phyloP scores from a whole-genome alignment of 1,140 invertebrate species.

The Cotesia chilonis region DNA sequence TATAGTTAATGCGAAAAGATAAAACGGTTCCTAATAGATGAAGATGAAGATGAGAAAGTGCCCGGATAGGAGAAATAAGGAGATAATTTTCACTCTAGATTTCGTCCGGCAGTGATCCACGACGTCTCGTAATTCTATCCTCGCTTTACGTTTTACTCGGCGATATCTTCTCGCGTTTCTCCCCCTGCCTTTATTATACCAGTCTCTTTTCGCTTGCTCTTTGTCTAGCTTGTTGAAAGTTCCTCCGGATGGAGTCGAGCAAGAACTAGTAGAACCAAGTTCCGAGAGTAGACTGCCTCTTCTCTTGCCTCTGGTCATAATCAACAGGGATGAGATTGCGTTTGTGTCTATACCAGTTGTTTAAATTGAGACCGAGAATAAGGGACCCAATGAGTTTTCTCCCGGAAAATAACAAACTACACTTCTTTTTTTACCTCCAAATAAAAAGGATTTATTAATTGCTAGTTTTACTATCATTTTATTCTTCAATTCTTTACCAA shows the following conservation, averaged over 20 bases:
- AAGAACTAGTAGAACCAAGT: background rate
- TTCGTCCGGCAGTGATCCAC: conserved; percentile 32
- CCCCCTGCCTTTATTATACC: conserved; percentile 21
- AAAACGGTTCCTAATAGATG: conserved; percentile 24
- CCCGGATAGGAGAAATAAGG: conserved; percentile 16
- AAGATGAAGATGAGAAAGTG: background rate
- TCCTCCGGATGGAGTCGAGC: background rate
- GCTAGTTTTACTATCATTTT: too few species aligned
- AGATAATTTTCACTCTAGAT: conserved; percentile 34
- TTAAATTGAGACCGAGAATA: conserved; percentile 2
- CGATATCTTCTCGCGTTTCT: conserved; percentile 26
- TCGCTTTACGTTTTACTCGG: conserved; percentile 18
- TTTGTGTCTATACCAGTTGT: conserved; percentile 8
- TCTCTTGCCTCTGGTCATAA: conserved; percentile 43
- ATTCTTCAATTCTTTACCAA: too few species aligned
- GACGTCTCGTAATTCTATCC: conserved; percentile 34
- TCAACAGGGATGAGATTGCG: conserved; percentile 40
- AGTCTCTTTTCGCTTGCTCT: conserved; percentile 1
- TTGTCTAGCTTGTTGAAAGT: background rate
- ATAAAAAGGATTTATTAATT: too few species aligned
- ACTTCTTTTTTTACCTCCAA: background rate
- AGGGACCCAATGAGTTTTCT: conserved; percentile 10
- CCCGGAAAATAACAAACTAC: background rate
- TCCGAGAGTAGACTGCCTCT: too few species aligned
- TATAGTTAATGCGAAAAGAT: too few species aligned